phyloP scores from a whole-genome alignment of 2,797 vertebrate genomes.

The Coregonus ussuriensis region DNA sequence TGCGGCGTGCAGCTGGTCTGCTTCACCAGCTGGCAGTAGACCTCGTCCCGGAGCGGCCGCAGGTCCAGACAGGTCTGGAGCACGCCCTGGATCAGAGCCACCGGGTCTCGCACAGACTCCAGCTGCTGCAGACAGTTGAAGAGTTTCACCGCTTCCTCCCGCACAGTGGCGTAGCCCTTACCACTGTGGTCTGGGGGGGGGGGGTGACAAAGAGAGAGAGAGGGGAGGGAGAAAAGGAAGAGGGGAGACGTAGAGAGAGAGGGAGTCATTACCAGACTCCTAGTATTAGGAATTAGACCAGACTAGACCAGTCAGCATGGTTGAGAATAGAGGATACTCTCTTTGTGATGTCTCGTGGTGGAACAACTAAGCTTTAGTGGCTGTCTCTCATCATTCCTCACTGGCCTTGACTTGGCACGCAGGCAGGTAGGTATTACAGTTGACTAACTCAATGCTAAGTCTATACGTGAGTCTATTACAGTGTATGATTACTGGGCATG shows the following conservation, averaged over 20 bases:
- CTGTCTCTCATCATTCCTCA: background rate
- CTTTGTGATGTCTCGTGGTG: background rate
- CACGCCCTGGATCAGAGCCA: constrained; percentile 93
- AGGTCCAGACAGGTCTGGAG: constrained; percentile 97
- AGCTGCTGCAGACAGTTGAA: constrained; percentile 96
- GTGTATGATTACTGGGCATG: background rate
- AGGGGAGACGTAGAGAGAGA: background rate
- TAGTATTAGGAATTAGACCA: background rate
- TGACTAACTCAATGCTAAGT: background rate
- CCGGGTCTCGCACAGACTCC: constrained; percentile 81
- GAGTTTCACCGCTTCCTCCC: constrained; percentile 92
- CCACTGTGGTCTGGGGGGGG: constrained; percentile 67
- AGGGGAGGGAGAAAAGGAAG: background rate
- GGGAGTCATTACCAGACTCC: background rate
- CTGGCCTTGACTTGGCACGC: background rate
- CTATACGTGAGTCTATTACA: background rate
- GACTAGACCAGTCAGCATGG: background rate
- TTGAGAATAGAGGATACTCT: background rate
- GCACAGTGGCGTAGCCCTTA: constrained; percentile 86
- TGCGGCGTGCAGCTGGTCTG: constrained; percentile 86
- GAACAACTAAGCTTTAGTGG: background rate
- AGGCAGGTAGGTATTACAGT: background rate
- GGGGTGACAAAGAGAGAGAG: no score
- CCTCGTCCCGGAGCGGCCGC: constrained; percentile 90
- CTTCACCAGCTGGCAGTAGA: constrained; percentile 97